Evolutionary conservation across 2,888 invertebrate genomes (phyloP), one percentile per base, ranked within the genome.

Genomic region (Watsonalla cultraria): DNA sequence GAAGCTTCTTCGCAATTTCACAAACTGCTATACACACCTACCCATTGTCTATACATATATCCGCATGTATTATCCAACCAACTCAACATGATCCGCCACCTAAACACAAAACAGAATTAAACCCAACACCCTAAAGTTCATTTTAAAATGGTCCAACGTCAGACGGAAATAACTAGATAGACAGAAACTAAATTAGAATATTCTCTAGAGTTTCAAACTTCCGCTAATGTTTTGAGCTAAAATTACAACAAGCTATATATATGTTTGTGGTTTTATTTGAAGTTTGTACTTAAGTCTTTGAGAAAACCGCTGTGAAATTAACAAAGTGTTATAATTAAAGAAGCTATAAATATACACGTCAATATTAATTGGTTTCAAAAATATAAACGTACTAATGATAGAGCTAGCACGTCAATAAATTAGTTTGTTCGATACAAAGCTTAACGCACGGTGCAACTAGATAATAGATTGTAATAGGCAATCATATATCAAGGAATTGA

Each of bases 161-260:
- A 80, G 84, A 85, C 84, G 81, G 80, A 84, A 85, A 86, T 85
- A 87, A 84, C 86, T 82, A 84, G 78, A 82, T 78, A 78, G 79
- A 80, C 81, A 72, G 79, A 76, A 78, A 82, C 82, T 76, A 83
- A 88, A 84, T 89, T 86, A 86, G 83, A 86, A 82, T 85, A 84
- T 75, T 82, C 82, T 78, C 80, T 73, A 68, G 80, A 79, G 82
- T 66, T 82, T 81, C 72, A 71, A 80, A 76, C 76, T 84, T 79
- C 76, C 72, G 75, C 74, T 82, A 76, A 79, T 76, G 74, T 65
- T 66, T 78, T 76, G 68, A 70, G 67, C 68, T 65, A 56, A 55
- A 60, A 63, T 37, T 47, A 34, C 14, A 48, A 47, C 35, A 48
- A 53, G 48, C 48, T 47, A 48, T 15, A 7, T 33, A 7, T 9